Evolutionary conservation across 2,888 invertebrate species (phyloP), one percentile per base, ranked within the genome.

Genomic region (Eupithecia exiguata): DNA sequence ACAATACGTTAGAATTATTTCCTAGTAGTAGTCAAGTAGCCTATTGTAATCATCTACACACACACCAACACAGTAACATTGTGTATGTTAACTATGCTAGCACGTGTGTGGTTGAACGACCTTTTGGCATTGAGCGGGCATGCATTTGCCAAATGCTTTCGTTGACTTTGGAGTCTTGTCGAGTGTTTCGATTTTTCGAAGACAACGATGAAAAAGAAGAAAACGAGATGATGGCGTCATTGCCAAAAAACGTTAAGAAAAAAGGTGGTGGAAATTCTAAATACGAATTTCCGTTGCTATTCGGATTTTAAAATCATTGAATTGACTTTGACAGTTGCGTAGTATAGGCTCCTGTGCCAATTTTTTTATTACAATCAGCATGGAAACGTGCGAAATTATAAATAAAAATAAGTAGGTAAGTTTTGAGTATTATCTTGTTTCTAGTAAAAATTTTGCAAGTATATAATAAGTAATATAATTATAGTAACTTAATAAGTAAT

Each of bases 91-190:
- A 35, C 35, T 62, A 18, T 9, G n/a, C 16, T 62, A 35, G 63
- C 72, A 75, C 72, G 70, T 72, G 75, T 40, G n/a, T n/a, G 63
- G 75, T 62, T 70, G 70, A 66, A 71, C 7, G 74, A 75, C 74
- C 77, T 75, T 77, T 72, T 74, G 77, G 75, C 77, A 75, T 75
- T 77, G 75, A 14, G 53, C 69, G 38, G 46, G 70, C 61, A 69
- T 69, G 69, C 25, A 49, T 46, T 49, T 61, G 72, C 76, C 69
- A 73, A 73, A 38, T 38, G 43, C 40, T 62, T 53, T 58, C 38
- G 9, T 35, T 38, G 12, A 18, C n/a, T 38, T 38, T 36, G 35
- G 18, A 21, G n/a, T 16, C 38, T n/a, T 63, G 63, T 63, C 36
- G 61, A 35, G 7, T 46, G 30, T 30, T n/a, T n/a, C n/a, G n/a